A percentile compares a stretch with the other conserved stretches of the same genome.
These are phyloP conservation scores for Clarias magur DNA, from an alignment of 2,113 vertebrate genomes.

Conservation along the genomic window DNA sequence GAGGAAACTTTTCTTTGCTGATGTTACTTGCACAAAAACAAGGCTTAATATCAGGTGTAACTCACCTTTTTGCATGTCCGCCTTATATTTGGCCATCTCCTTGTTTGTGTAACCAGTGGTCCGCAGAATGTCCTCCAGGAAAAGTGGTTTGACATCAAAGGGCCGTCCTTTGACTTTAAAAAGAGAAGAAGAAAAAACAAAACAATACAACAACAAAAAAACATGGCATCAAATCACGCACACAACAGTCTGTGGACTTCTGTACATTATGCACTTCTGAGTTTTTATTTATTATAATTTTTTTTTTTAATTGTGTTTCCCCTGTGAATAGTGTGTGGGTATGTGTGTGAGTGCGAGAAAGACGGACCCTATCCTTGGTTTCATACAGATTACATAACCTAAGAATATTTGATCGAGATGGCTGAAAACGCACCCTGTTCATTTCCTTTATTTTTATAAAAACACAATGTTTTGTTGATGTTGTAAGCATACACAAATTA, in stretches of 20 bases:
- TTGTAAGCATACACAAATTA: too few relatives aligned
- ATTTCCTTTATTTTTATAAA: too few relatives aligned
- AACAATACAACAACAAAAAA: neutral
- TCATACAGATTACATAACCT: too few relatives aligned
- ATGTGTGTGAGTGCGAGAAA: too few relatives aligned
- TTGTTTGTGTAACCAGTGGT: conserved; percentile 83
- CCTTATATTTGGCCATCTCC: conserved; percentile 82
- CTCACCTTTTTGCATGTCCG: conserved; percentile 84
- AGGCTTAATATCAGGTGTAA: neutral
- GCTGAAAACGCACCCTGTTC: too few relatives aligned
- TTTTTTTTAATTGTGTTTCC: too few relatives aligned
- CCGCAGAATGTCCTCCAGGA: conserved; percentile 90
- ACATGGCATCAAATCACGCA: neutral
- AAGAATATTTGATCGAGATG: too few relatives aligned
- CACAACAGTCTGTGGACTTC: neutral
- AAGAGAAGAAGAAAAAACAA: neutral
- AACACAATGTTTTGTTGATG: too few relatives aligned
- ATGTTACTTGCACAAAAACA: neutral
- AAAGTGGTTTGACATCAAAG: conserved; percentile 91
- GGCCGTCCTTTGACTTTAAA: conserved; percentile 81
- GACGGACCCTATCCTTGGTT: too few relatives aligned
- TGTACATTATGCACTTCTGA: neutral
- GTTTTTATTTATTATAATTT: neutral
- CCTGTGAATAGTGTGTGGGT: too few relatives aligned
- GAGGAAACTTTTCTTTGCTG: neutral